Conservation (phyloP, 1,140 invertebrate species). For the Bombyx mandarina region DNA sequence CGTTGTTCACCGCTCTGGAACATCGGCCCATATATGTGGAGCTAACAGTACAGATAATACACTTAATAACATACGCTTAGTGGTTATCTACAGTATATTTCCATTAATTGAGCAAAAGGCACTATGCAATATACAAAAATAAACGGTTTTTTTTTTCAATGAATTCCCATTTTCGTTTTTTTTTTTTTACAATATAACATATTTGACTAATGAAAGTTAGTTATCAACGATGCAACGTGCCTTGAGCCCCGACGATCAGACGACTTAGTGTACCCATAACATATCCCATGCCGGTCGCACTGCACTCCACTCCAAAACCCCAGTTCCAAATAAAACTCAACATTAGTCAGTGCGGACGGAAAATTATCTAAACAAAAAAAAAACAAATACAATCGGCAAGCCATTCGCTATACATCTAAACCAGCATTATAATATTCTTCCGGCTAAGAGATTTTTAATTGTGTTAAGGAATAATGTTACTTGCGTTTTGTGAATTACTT, state of each 20-base stretch:
- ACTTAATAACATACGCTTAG: conserved; percentile 16
- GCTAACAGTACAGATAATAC: conserved; percentile 6
- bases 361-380: conserved; percentile 2
- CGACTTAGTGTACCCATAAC: conserved; percentile 6
- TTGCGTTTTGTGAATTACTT: background rate
- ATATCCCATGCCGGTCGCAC: conserved; percentile 8
- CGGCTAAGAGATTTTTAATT: conserved; percentile 14
- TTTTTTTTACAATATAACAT: conserved; percentile 12
- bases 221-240: conserved; percentile 39
- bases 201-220: conserved; percentile 10
- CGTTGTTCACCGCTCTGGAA: conserved; percentile 10
- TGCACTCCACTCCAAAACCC: conserved; percentile 4
- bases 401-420: conserved; percentile 20
- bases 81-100: conserved; percentile 20
- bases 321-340: conserved; percentile 2
- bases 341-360: conserved; percentile 1
- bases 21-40: conserved; percentile 3
- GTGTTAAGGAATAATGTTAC: conserved; percentile 6
- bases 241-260: conserved; percentile 36
- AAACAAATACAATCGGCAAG: conserved; percentile 23
- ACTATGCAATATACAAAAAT: conserved; percentile 48
- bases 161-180: conserved; percentile 28
- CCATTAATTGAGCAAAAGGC: conserved; percentile 51
- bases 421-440: conserved; percentile 18
- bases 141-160: conserved; percentile 19